Base-by-base conservation (phyloP, 92 coral and sea anemone genomes). In the Heteractis magnifica region DNA sequence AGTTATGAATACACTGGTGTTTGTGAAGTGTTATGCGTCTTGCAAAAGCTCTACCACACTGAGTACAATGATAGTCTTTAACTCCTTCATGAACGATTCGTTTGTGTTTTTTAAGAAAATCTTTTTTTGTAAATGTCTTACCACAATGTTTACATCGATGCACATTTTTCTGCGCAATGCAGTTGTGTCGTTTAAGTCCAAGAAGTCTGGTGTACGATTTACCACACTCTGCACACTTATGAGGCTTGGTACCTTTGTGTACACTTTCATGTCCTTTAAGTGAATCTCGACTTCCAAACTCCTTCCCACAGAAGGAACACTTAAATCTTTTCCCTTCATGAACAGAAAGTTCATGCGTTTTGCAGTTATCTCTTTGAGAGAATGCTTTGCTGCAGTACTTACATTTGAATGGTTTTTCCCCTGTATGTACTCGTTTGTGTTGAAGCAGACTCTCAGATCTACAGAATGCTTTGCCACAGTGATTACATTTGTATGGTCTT, bases 341-440 rank as follows among this genome's bases (percentile, higher is more conserved):
- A 16, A 60, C 68, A 12, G 15, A 14, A 6, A 6, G 18, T 60
- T 60, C 68, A 16, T 60, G 68, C 7, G 19, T 16, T 60, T 15
- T 60, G 15, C 68, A 15, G 19, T 60, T 60, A 16, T 60, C 1
- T 12, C 20, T 13, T 60, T 60, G 68, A 10, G 68, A 10, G 68
- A 60, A 60, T 34, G 44, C 44, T 34, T 34, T 34, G 3, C 44
- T 34, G 44, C 44, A 34, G 44, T 34, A 34, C 44, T 13, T 55
- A 3, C 59, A 55, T 55, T 55, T 55, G 14, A 55, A 55, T 9
- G 59, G 59, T 55, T 55, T 55, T 9, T 9, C 23, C 12, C 76
- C 76, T 8, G 50, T 72, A 34, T 72, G 76, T 5, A 72, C 23
- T 20, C 76, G 76, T 14, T 72, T 48, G 15, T 72, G 76, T 72